Evolutionary conservation across 2,888 invertebrate species (phyloP).

Genomic region (Nephrotoma flavescens): DNA sequence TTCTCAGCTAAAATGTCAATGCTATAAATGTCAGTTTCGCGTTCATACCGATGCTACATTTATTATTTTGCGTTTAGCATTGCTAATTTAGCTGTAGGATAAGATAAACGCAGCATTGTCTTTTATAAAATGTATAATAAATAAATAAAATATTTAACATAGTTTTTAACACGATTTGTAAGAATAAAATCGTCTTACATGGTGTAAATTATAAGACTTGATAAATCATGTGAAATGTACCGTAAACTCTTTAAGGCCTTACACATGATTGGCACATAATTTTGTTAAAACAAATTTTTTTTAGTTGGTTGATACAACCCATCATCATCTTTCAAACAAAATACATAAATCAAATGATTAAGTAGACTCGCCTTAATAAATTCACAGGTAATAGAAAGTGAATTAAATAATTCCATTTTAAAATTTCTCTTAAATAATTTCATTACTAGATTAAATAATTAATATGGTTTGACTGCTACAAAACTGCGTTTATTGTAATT

Average conservation of each 20-base stretch:
- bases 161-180: neutral
- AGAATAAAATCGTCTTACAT: neutral
- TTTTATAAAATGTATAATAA: neutral
- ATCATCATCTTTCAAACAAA: neutral
- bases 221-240: neutral
- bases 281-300: neutral
- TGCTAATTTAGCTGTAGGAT: no score
- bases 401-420: neutral
- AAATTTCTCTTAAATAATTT: neutral
- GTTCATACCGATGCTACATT: no score
- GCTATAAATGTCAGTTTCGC: no score
- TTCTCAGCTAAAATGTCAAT: no score
- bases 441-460: neutral
- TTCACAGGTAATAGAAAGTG: neutral
- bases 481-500: neutral
- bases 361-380: neutral
- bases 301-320: neutral
- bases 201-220: neutral
- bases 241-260: neutral
- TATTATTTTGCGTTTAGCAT: no score
- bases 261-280: neutral
- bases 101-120: neutral
- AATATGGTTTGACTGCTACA: neutral
- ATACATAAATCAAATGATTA: neutral
- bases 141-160: neutral